A percentile compares a stretch with the other conserved stretches of the same genome.
Evolutionary conservation across 2,113 vertebrate genomes (phyloP).

Genomic region (Cepphus grylle): DNA sequence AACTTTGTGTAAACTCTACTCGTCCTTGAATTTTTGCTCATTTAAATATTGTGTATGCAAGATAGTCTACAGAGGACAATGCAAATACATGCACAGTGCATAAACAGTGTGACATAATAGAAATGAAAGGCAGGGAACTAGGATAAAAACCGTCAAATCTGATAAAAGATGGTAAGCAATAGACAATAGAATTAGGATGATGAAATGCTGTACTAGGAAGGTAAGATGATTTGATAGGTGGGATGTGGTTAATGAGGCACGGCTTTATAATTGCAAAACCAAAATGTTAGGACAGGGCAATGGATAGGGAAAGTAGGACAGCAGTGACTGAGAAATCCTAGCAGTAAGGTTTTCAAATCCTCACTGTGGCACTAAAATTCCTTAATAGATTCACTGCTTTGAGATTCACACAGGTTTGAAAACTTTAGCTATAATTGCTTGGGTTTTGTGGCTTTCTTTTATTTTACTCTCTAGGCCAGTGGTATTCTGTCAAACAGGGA

Average conservation of each 20-base stretch:
- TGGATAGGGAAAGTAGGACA: background rate
- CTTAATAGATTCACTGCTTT: conserved; percentile 13
- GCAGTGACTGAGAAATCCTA: background rate
- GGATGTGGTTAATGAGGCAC: background rate
- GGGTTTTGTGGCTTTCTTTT: conserved; percentile 8
- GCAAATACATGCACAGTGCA: background rate
- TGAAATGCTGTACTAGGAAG: background rate
- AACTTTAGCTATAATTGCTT: conserved; percentile 29
- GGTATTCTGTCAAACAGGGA: conserved; percentile 18
- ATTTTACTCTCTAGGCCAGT: background rate
- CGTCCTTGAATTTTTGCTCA: conserved; percentile 3
- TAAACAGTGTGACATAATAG: background rate
- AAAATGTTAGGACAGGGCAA: background rate
- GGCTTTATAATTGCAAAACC: background rate
- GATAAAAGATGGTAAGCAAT: background rate
- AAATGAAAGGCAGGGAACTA: background rate
- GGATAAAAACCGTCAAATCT: background rate
- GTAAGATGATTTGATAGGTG: background rate
- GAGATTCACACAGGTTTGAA: background rate
- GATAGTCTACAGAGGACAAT: background rate
- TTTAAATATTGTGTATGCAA: conserved; percentile 5
- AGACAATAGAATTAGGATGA: background rate
- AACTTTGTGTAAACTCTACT: background rate
- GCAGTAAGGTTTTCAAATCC: background rate
- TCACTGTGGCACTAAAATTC: background rate